Evolutionary conservation across 1,140 invertebrate genomes (phyloP), one percentile per base, ranked within the genome.

Genomic region (Ptiloglossa arizonensis): DNA sequence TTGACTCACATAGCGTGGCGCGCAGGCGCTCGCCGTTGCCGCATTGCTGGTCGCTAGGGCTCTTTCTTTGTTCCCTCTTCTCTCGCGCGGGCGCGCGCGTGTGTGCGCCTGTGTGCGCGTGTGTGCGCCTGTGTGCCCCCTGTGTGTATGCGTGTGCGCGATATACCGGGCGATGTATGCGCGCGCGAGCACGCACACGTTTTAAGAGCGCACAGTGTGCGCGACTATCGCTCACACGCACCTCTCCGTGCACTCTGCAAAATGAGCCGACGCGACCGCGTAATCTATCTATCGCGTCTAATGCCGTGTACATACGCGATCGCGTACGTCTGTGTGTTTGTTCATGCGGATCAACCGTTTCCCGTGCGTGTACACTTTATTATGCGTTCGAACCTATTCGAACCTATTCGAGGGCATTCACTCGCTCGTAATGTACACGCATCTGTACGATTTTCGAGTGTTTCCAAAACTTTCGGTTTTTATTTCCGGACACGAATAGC

Each of bases 1-100:
- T 93, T 93, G 92, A 93, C 92, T 93, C 90, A 93, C 91, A 93
- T 93, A 92, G 90, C 79, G 85, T 82, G 82, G 81, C 86, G 89
- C 90, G 91, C 91, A 91, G 86, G 89, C 90, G 82, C 83, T 87
- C 83, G 83, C 88, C 85, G 89, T 85, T 89, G 89, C 89, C 88
- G 89, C 87, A 90, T 90, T 88, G 89, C 88, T 85, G 85, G 83
- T 88, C 87, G 88, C 88, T 86, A 86, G 87, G 88, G 88, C 85
- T 85, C 78, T 90, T 90, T 90, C 89, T 90, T 90, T 90, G 88
- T 90, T 90, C 85, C 79, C 80, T 85, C 81, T 70, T 63, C 17
- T 56, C 57, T 62, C 24, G 68, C 54, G 59, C 41, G 57, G 29
- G 63, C 19, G 19, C 50, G 24, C 41, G 32, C 41, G 17, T 60